A percentile compares a stretch with the other conserved stretches of the same genome.
These are phyloP conservation scores for Pristis pectinata DNA, from an alignment of 2,797 vertebrate species.

Conservation along the genomic window DNA sequence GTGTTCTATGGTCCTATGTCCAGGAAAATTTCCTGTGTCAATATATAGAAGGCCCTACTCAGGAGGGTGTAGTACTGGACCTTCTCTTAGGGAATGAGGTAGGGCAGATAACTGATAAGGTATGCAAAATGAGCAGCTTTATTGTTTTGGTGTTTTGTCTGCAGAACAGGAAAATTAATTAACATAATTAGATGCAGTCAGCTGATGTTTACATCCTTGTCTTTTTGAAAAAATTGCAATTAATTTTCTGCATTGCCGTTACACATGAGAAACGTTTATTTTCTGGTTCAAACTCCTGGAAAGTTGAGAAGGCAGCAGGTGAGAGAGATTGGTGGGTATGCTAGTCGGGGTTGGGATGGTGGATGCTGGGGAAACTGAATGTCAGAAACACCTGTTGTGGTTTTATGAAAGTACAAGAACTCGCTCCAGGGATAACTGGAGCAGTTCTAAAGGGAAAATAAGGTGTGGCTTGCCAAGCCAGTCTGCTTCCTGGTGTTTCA, in stretches of 20 bases:
- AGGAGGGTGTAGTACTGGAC: no score
- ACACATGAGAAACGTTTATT: background rate
- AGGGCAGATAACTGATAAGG: no score
- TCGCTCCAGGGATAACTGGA: background rate
- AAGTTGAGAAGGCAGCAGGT: background rate
- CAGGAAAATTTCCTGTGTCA: no score
- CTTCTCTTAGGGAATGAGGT: no score
- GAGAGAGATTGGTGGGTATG: no score
- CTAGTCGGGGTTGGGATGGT: no score
- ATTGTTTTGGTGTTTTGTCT: background rate
- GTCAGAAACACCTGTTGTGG: conserved; percentile 1
- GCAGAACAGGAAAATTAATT: background rate
- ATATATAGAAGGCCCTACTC: no score
- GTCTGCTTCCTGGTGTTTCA: background rate
- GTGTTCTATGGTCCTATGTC: no score
- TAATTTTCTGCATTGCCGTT: background rate
- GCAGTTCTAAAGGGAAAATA: background rate
- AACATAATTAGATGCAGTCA: background rate
- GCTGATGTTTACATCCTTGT: background rate
- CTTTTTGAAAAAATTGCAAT: background rate
- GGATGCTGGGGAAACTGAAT: background rate
- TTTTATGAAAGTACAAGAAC: conserved; percentile 27
- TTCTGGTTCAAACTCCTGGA: background rate
- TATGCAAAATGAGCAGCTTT: background rate
- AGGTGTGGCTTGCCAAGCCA: background rate